A percentile compares a stretch with the other conserved stretches of the same genome.
phyloP scores from a whole-genome alignment of 2,797 vertebrate species.

The Acridotheres tristis region DNA sequence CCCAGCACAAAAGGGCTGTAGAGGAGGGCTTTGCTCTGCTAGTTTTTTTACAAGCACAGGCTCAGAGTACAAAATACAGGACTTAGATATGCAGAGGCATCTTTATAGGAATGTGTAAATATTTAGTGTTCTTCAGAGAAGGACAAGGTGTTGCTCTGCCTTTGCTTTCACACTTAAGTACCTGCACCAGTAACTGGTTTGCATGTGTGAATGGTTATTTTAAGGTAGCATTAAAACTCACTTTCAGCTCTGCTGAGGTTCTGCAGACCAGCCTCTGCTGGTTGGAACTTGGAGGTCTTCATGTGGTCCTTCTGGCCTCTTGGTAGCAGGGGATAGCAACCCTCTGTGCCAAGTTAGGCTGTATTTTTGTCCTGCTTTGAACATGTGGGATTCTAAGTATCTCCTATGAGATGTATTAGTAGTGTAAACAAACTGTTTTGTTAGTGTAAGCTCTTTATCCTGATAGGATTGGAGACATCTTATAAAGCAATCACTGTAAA shows the following conservation, averaged over 20 bases:
- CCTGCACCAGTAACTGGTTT: not conserved
- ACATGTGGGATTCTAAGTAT: not conserved
- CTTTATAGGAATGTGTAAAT: not conserved
- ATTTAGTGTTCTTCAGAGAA: not conserved
- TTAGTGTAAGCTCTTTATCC: conserved; percentile 51
- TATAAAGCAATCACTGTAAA: conserved; percentile 29
- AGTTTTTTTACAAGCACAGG: not conserved
- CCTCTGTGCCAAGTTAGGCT: not conserved
- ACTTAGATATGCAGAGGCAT: not conserved
- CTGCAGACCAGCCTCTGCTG: not conserved
- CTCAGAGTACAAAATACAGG: not conserved
- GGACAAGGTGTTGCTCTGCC: not conserved
- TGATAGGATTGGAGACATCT: not conserved
- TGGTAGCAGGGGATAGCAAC: not conserved
- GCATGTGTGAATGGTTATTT: not conserved
- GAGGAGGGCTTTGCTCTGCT: not conserved
- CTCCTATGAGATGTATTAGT: conserved; percentile 25
- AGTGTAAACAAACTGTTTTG: conserved; percentile 50
- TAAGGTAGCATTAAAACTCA: not conserved
- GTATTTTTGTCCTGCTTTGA: not conserved
- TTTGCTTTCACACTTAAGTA: not conserved
- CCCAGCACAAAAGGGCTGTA: not conserved
- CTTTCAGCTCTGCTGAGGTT: not conserved
- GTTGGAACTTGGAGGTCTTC: not conserved
- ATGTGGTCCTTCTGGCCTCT: not conserved